Evolutionary conservation across 2,888 invertebrate genomes (phyloP).

Genomic region (Lysandra bellargus): DNA sequence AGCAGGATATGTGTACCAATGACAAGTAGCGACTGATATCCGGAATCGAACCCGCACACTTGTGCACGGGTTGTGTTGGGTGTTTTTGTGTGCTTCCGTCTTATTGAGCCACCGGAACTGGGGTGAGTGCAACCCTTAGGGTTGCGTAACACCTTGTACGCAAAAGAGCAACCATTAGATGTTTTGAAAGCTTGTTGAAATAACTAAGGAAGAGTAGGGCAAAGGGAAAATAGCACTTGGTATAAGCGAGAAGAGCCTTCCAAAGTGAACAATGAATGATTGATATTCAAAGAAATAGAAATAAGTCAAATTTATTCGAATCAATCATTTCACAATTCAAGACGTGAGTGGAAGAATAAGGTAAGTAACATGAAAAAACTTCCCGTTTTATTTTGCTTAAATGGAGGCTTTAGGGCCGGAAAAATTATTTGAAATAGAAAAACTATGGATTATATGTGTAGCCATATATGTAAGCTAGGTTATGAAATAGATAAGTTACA

Average conservation of each 20-base stretch:
- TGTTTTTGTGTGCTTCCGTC: constrained; percentile 59
- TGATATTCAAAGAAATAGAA: no score
- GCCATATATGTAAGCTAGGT: no score
- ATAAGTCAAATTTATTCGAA: no score
- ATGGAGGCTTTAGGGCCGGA: no score
- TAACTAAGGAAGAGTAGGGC: no score
- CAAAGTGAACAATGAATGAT: not conserved
- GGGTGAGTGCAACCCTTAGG: constrained; percentile 40
- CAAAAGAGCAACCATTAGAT: not conserved
- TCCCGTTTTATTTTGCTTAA: no score
- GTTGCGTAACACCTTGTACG: not conserved
- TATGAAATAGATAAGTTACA: no score
- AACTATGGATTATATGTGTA: no score
- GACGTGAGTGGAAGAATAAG: no score
- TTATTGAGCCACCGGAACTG: constrained; percentile 59
- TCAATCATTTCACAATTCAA: no score
- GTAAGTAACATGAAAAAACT: no score
- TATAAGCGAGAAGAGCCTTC: not conserved
- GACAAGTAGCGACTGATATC: constrained; percentile 36
- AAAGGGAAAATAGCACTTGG: not conserved
- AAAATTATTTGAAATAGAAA: no score
- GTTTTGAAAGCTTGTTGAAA: not conserved
- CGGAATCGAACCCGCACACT: constrained; percentile 56
- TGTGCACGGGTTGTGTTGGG: constrained; percentile 60
- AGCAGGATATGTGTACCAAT: constrained; percentile 14